A percentile compares a stretch with the other conserved stretches of the same genome.
These are phyloP conservation scores for Mamestra brassicae DNA, from an alignment of 2,888 invertebrate species.

Conservation along the genomic window DNA sequence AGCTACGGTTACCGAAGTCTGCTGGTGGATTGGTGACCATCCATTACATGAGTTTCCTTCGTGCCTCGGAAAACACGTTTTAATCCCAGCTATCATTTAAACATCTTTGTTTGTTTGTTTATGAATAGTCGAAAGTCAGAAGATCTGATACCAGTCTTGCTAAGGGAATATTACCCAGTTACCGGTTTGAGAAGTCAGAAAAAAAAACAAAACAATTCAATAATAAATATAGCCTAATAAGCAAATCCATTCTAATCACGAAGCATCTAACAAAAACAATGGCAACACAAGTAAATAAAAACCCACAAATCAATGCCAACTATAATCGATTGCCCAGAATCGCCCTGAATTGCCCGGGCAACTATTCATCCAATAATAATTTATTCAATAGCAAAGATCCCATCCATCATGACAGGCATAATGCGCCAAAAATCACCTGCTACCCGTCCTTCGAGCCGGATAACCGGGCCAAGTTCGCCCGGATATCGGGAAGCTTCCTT, in stretches of 20 bases:
- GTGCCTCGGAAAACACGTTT: too few relatives aligned
- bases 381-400: conserved; percentile 41
- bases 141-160: too few relatives aligned
- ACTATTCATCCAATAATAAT: conserved; percentile 36
- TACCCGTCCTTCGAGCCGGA: conserved; percentile 54
- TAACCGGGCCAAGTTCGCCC: conserved; percentile 66
- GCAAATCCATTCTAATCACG: not conserved
- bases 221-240: not conserved
- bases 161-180: too few relatives aligned
- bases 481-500: conserved; percentile 56
- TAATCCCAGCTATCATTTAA: too few relatives aligned
- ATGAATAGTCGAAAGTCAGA: too few relatives aligned
- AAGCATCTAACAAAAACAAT: not conserved
- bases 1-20: too few relatives aligned
- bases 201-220: too few relatives aligned
- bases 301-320: not conserved
- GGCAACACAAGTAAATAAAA: not conserved
- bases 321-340: conserved; percentile 15
- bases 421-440: conserved; percentile 49
- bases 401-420: conserved; percentile 46
- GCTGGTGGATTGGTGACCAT: too few relatives aligned
- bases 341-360: not conserved
- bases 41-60: too few relatives aligned
- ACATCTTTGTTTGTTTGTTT: too few relatives aligned
- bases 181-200: too few relatives aligned